Evolutionary conservation across 64 coral and sea anemone genomes (phyloP).

Genomic region (Montipora cactus): DNA sequence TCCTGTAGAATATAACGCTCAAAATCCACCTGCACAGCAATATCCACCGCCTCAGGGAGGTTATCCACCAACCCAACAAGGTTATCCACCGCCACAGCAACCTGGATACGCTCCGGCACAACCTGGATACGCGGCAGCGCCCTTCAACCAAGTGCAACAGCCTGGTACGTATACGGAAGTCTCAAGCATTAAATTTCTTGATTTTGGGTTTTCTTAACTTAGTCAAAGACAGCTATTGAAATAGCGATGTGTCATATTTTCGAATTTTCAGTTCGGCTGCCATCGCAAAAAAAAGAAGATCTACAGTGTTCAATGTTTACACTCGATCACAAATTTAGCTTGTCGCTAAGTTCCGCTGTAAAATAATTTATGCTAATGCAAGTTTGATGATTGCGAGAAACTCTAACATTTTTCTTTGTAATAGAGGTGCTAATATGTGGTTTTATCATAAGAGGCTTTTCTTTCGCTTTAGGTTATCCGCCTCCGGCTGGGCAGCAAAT

Average conservation of each 20-base stretch:
- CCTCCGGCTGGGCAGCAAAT: constrained; percentile 18
- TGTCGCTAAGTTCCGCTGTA: too few relatives aligned
- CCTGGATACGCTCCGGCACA: constrained; percentile 79
- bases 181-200: not conserved
- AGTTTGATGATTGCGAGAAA: too few relatives aligned
- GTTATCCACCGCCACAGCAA: constrained; percentile 48
- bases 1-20: constrained; percentile 65
- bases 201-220: not conserved
- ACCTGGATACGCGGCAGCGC: constrained; percentile 53
- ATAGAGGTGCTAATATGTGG: not conserved
- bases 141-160: constrained; percentile 40
- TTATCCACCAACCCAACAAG: constrained; percentile 38
- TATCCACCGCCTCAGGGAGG: constrained; percentile 65
- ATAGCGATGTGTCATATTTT: too few relatives aligned
- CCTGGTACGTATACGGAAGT: constrained; percentile 38
- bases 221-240: too few relatives aligned
- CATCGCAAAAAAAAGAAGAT: too few relatives aligned
- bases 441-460: not conserved
- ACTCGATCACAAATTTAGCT: too few relatives aligned
- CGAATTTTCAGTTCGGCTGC: too few relatives aligned
- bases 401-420: not conserved
- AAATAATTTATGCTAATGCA: too few relatives aligned
- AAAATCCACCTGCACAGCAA: not conserved
- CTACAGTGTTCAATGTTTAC: too few relatives aligned
- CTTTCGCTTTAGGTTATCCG: not conserved